Evolutionary conservation across 1,140 invertebrate genomes (phyloP).

Genomic region (Drosophila leontia): DNA sequence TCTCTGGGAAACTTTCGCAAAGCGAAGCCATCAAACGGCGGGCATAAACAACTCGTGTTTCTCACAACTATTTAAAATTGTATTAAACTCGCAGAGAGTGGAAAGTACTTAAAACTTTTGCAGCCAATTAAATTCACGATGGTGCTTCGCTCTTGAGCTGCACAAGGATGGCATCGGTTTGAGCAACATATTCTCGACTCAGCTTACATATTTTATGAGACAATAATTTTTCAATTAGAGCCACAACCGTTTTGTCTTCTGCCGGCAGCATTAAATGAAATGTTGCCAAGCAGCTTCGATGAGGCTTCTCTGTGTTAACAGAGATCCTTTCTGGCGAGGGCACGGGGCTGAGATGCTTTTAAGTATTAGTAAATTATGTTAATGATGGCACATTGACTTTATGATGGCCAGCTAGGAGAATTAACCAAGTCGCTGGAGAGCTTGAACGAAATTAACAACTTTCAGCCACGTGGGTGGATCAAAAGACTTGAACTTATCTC

Average conservation of each 20-base stretch:
- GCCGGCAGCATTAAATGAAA: slow-evolving; percentile 69
- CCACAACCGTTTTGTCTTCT: slow-evolving; percentile 59
- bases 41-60: slow-evolving; percentile 37
- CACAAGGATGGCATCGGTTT: slow-evolving; percentile 1
- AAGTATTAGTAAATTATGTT: slow-evolving; percentile 80
- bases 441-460: neutral
- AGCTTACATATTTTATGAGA: slow-evolving; percentile 77
- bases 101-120: slow-evolving; percentile 73
- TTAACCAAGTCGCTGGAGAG: neutral
- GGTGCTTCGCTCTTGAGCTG: slow-evolving; percentile 1
- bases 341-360: slow-evolving; percentile 26
- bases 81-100: slow-evolving; percentile 45
- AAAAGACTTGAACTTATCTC: slow-evolving; percentile 5
- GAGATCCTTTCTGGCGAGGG: neutral
- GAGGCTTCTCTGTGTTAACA: slow-evolving; percentile 41
- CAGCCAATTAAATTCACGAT: slow-evolving; percentile 76
- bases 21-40: slow-evolving; percentile 33
- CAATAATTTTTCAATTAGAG: slow-evolving; percentile 82
- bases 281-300: slow-evolving; percentile 43
- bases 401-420: slow-evolving; percentile 43
- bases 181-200: slow-evolving; percentile 58
- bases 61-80: slow-evolving; percentile 71
- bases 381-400: slow-evolving; percentile 79
- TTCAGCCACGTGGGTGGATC: slow-evolving; percentile 8
- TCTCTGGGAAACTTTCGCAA: slow-evolving; percentile 25